phyloP scores from a whole-genome alignment of 2,888 invertebrate species.

The Parelbella ahira region DNA sequence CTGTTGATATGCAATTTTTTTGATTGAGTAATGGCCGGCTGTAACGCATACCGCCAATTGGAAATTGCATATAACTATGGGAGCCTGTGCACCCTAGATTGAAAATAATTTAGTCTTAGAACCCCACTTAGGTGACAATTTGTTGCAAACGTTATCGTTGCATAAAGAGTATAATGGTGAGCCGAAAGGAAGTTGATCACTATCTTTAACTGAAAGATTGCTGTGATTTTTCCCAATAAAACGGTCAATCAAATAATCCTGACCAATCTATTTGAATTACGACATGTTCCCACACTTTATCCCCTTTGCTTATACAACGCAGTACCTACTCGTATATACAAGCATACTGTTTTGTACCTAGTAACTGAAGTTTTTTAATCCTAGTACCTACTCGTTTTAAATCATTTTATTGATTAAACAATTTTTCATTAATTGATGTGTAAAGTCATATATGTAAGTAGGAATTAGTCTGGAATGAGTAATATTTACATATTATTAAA shows the following conservation, averaged over 20 bases:
- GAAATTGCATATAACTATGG: slow-evolving; percentile 27
- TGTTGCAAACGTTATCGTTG: slow-evolving; percentile 39
- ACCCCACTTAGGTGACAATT: slow-evolving; percentile 36
- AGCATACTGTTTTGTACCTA: too few relatives aligned
- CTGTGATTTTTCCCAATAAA: slow-evolving; percentile 18
- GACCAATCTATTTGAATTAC: slow-evolving; percentile 4
- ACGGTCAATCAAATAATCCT: slow-evolving; percentile 9
- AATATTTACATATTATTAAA: too few relatives aligned
- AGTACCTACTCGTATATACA: too few relatives aligned
- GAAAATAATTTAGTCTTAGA: slow-evolving; percentile 20
- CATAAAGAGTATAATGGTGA: slow-evolving; percentile 9
- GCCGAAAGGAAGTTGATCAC: slow-evolving; percentile 5
- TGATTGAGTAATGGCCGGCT: slow-evolving; percentile 31
- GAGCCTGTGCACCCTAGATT: slow-evolving; percentile 16
- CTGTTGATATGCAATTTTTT: slow-evolving; percentile 35
- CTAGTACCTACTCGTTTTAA: too few relatives aligned
- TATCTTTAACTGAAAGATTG: slow-evolving; percentile 16
- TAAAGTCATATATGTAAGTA: too few relatives aligned
- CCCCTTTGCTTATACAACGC: too few relatives aligned
- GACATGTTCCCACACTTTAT: too few relatives aligned
- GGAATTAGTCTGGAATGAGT: too few relatives aligned
- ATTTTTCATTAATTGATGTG: too few relatives aligned
- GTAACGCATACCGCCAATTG: slow-evolving; percentile 27
- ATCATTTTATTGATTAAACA: too few relatives aligned
- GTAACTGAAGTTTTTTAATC: too few relatives aligned